These are phyloP conservation scores for Taphrorychus bicolor DNA, from an alignment of 2,888 invertebrate genomes.

Conservation along the genomic window DNA sequence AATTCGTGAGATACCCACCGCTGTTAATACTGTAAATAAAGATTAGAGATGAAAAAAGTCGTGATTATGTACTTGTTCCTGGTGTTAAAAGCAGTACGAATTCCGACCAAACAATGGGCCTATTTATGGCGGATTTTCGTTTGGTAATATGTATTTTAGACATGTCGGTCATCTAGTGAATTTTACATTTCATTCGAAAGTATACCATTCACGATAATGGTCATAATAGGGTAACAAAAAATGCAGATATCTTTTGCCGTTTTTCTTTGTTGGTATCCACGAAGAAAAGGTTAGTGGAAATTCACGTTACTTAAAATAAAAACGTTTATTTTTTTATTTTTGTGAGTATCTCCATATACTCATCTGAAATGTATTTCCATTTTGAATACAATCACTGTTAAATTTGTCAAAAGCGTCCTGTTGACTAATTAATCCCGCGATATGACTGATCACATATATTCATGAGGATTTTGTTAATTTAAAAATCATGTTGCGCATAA, in stretches of 20 bases:
- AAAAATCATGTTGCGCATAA: not conserved
- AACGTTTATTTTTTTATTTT: no score
- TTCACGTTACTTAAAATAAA: no score
- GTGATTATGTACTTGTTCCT: slow-evolving; percentile 17
- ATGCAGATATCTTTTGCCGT: no score
- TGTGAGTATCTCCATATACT: no score
- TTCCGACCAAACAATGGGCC: slow-evolving; percentile 22
- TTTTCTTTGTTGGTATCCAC: no score
- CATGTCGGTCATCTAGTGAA: slow-evolving; percentile 1
- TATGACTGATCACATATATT: no score
- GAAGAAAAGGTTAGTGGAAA: not conserved
- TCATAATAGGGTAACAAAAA: not conserved
- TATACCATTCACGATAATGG: not conserved
- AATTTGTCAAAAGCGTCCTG: no score
- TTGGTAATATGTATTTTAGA: slow-evolving; percentile 13
- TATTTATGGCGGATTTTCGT: slow-evolving; percentile 1
- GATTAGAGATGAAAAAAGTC: slow-evolving; percentile 19
- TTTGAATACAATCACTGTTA: no score
- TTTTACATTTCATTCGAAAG: not conserved
- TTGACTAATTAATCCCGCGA: no score
- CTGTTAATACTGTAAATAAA: slow-evolving; percentile 18
- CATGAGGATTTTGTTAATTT: not conserved
- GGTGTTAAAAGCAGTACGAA: slow-evolving; percentile 14
- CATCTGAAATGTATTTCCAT: no score
- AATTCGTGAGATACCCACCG: slow-evolving; percentile 19